Conservation (phyloP, 2,113 vertebrate genomes). For the Scartelaos histophorus region DNA sequence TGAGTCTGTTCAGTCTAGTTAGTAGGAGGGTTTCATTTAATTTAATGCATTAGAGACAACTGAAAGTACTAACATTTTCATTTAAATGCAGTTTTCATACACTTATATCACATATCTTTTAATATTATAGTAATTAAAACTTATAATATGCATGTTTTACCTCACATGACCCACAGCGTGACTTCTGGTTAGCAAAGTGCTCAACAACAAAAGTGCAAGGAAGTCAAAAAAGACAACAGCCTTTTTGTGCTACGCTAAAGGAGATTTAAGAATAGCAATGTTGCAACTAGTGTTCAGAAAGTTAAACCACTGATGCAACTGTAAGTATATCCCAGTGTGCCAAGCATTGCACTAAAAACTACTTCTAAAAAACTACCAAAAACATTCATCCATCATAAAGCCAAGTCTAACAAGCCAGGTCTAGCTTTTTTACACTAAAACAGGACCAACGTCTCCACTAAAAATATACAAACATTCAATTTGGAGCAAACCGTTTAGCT, state of each 20-base stretch:
- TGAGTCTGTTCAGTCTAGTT: not conserved
- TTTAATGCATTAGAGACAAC: not conserved
- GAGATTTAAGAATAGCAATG: slow-evolving; percentile 29
- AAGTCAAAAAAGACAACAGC: slow-evolving; percentile 41
- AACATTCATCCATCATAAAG: not conserved
- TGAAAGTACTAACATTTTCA: not conserved
- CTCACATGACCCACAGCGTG: slow-evolving; percentile 15
- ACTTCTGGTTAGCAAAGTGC: slow-evolving; percentile 20
- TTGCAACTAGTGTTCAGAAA: slow-evolving; percentile 34
- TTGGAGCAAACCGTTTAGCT: not conserved
- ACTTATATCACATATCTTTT: not conserved
- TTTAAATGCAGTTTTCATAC: not conserved
- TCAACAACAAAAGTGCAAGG: slow-evolving; percentile 25
- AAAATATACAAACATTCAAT: not conserved
- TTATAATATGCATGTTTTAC: too few species aligned
- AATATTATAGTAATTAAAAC: not conserved
- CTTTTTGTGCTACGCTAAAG: slow-evolving; percentile 20
- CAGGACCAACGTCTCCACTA: not conserved
- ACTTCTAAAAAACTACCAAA: not conserved
- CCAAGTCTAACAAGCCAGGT: not conserved
- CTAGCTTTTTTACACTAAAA: slow-evolving; percentile 1
- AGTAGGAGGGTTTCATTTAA: slow-evolving; percentile 19
- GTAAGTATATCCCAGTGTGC: not conserved
- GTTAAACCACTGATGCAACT: slow-evolving; percentile 9
- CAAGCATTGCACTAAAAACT: not conserved